phyloP scores from a whole-genome alignment of 2,113 vertebrate species.

The Ageneiosus marmoratus region DNA sequence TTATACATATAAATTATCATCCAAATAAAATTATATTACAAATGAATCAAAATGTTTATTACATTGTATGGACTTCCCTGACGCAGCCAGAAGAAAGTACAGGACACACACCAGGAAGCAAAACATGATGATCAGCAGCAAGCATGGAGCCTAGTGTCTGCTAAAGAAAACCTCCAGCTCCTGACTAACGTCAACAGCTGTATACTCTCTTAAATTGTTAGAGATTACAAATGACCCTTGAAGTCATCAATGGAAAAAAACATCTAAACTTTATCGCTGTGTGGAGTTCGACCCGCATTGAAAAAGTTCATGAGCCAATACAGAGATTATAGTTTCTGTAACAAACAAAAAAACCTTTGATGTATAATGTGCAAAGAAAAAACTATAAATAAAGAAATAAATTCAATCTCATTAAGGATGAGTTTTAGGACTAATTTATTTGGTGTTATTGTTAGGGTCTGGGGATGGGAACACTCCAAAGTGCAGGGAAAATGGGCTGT shows the following conservation, averaged over 20 bases:
- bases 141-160: neutral
- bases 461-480: no score
- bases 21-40: neutral
- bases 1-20: neutral
- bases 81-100: slow-evolving; percentile 5
- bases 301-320: neutral
- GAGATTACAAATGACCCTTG: slow-evolving; percentile 13
- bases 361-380: neutral
- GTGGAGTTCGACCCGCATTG: neutral
- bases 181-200: no score
- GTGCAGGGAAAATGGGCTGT: no score
- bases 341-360: neutral
- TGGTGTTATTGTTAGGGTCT: no score
- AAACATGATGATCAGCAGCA: slow-evolving; percentile 1
- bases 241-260: neutral
- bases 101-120: neutral
- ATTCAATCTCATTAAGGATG: neutral
- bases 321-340: neutral
- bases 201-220: neutral
- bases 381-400: neutral
- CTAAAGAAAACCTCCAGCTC: neutral
- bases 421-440: neutral
- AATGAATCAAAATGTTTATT: neutral
- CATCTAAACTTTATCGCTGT: slow-evolving; percentile 6
- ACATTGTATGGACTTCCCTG: neutral